Evolutionary conservation across 2,888 invertebrate genomes (phyloP), one percentile per base, ranked within the genome.

Genomic region (Phaedon cochleariae): DNA sequence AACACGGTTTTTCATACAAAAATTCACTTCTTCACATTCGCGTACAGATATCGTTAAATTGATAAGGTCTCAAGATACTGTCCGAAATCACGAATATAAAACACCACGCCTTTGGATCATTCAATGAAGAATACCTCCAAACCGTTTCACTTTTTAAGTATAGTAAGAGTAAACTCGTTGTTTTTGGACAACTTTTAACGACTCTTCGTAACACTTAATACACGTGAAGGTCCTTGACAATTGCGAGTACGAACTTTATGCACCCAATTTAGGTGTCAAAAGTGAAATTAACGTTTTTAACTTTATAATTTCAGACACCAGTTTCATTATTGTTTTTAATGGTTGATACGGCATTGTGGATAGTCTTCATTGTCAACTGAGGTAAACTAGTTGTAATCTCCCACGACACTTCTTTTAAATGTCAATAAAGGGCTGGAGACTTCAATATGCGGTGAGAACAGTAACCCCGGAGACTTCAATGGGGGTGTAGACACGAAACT

Each of bases 61-160:
- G 57, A 61, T 61, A 61, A 61, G 61, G 57, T 55, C 59, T 64
- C 59, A 51, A 55, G 57, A 41, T 63, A 59, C 51, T 57, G 53
- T 65, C 52, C 61, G 22, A 34, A 61, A 61, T 65, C 65, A 65
- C 65, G 65, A 65, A 65, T 41, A 41, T 65, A 61, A 64, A 52
- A 59, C 64, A 69, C 66, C 69, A 69, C 69, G 69, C 66, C 69
- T 69, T 67, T 55, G 53, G 61, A 65, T 65, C 61, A 57, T 65
- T 61, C 60, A 61, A 57, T 41, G 55, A 46, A 46, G 62, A 67
- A 67, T 66, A 69, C 69, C 69, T 69, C 60, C 60, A 62, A 64
- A 67, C 66, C 67, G 69, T 69, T 69, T 69, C 69, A 69, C 69
- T 69, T 69, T 41, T 69, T 67, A 61, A 67, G 64, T 67, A 57